These are phyloP conservation scores for Brachirus orientalis DNA, from an alignment of 2,113 vertebrate species.

Conservation along the genomic window DNA sequence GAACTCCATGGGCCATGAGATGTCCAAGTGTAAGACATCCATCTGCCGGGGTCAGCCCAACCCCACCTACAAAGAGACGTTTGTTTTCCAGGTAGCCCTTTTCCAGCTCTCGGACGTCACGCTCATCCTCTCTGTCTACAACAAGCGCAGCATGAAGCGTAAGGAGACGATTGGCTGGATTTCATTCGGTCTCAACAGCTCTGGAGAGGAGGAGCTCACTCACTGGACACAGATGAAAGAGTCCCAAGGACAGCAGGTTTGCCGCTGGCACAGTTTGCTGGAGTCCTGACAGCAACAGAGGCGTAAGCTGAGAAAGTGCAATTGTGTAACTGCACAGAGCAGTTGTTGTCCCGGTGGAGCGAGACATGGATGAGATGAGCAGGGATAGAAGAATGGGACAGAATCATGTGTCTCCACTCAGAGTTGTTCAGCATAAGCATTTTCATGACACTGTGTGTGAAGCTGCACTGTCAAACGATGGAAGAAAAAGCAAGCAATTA, in stretches of 20 bases:
- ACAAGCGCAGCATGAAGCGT: constrained; percentile 97
- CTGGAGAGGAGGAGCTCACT: constrained; percentile 94
- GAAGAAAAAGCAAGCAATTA: too few species aligned
- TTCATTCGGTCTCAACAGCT: constrained; percentile 97
- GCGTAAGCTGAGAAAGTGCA: not conserved
- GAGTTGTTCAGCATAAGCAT: too few species aligned
- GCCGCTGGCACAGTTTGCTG: constrained; percentile 93
- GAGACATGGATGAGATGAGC: too few species aligned
- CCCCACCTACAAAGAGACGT: constrained; percentile 97
- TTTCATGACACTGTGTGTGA: too few species aligned
- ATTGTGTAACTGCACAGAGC: too few species aligned
- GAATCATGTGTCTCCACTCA: too few species aligned
- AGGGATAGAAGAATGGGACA: too few species aligned
- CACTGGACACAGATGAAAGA: constrained; percentile 99
- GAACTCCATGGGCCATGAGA: constrained; percentile 99
- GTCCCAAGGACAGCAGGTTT: constrained; percentile 96
- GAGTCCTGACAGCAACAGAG: constrained; percentile 85
- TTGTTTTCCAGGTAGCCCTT: constrained; percentile 96
- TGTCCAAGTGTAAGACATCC: constrained; percentile 99
- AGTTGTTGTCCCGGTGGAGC: too few species aligned
- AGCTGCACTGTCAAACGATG: too few species aligned
- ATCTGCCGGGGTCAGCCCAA: constrained; percentile 95
- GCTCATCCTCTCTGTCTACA: constrained; percentile 96
- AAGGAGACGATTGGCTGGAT: constrained; percentile 99
- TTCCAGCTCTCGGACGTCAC: constrained; percentile 99